Conservation (phyloP, 2,797 vertebrate species). For the Scleropages formosus region DNA sequence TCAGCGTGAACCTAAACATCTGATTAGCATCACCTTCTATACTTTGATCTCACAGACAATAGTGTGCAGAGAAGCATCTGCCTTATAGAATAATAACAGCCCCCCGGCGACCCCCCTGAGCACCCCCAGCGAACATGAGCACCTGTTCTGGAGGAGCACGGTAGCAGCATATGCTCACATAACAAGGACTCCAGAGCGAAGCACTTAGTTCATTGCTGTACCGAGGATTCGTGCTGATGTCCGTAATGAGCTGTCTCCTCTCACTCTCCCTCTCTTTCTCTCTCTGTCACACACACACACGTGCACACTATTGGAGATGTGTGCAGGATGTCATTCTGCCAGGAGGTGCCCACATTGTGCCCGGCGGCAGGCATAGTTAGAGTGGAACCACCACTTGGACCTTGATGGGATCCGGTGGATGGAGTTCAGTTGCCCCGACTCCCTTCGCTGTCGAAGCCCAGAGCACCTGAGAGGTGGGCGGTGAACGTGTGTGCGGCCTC, state of each 20-base stretch:
- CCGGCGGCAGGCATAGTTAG: conserved; percentile 56
- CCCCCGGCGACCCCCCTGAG: neutral
- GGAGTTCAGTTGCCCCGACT: conserved; percentile 35
- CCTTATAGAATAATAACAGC: neutral
- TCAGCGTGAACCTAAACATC: too few relatives aligned
- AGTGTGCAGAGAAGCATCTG: neutral
- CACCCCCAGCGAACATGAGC: neutral
- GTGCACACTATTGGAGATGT: conserved; percentile 19
- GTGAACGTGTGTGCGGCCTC: conserved; percentile 21
- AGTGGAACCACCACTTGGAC: conserved; percentile 16
- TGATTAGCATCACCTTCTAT: neutral
- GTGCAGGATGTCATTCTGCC: conserved; percentile 36
- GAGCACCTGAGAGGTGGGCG: conserved; percentile 69
- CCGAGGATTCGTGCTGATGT: too few relatives aligned
- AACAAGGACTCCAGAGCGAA: neutral
- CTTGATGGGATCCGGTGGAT: neutral
- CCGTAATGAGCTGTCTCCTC: neutral
- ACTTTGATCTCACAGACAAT: neutral
- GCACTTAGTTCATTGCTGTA: neutral
- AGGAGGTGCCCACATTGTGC: conserved; percentile 60
- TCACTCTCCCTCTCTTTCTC: neutral
- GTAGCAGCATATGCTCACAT: neutral
- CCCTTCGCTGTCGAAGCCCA: conserved; percentile 47
- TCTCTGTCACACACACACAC: conserved; percentile 11
- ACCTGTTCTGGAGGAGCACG: too few relatives aligned